phyloP scores from a whole-genome alignment of 35 echinoderm and acorn worm genomes.

The Ptychodera flava region DNA sequence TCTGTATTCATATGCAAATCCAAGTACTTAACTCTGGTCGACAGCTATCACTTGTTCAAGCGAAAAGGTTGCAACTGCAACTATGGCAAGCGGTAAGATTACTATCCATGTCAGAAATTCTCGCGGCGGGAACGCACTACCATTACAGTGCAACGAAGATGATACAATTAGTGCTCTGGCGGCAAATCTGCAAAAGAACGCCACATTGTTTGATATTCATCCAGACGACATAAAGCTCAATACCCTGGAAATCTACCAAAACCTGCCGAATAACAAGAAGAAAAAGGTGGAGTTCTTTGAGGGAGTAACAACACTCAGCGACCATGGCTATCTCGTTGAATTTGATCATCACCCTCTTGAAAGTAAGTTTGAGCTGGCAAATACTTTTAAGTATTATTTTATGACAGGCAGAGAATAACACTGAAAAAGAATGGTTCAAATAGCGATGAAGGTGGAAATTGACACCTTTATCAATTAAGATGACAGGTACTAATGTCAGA shows the following conservation, averaged over 20 bases:
- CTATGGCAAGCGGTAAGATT: background rate
- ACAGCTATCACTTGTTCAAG: no score
- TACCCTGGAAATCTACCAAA: background rate
- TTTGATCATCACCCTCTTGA: background rate
- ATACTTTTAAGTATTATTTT: no score
- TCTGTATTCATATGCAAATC: no score
- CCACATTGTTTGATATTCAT: background rate
- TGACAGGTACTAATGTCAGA: no score
- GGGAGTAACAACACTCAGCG: background rate
- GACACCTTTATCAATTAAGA: no score
- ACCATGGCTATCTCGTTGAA: background rate
- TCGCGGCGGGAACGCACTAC: background rate
- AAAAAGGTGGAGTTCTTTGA: background rate
- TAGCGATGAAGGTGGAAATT: no score
- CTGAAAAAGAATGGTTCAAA: no score
- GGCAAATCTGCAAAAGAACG: background rate
- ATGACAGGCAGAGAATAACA: no score
- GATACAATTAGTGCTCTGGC: background rate
- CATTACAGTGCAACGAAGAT: background rate
- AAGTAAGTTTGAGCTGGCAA: no score
- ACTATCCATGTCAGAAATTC: background rate
- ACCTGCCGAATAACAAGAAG: background rate
- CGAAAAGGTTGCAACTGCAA: no score
- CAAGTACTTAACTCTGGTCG: no score
- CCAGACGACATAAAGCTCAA: background rate